A percentile compares a stretch with the other conserved stretches of the same genome.
Evolutionary conservation across 2,797 vertebrate species (phyloP).

Genomic region (Enteromius fasciolatus): DNA sequence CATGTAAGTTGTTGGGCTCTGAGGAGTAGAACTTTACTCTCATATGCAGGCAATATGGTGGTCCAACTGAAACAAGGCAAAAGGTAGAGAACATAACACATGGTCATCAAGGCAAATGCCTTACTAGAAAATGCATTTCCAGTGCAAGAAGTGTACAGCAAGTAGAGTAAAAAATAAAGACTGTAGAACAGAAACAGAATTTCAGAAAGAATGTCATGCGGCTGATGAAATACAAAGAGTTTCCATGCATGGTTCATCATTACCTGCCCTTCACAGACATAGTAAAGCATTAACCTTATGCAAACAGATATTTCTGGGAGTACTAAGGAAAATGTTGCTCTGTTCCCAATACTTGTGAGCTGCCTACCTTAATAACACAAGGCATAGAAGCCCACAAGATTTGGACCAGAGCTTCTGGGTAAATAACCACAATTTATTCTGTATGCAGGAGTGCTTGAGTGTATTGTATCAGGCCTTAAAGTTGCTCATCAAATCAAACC

Average conservation of each 20-base stretch:
- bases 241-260: background rate
- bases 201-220: background rate
- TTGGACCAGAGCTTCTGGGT: background rate
- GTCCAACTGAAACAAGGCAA: conserved; percentile 82
- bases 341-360: background rate
- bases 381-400: background rate
- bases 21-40: conserved; percentile 99
- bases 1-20: conserved; percentile 96
- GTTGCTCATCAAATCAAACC: background rate
- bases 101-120: background rate
- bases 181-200: background rate
- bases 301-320: background rate
- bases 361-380: background rate
- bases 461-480: background rate
- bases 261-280: conserved; percentile 4
- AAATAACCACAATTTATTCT: background rate
- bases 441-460: background rate
- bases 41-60: conserved; percentile 96
- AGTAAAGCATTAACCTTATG: conserved; percentile 16
- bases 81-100: background rate
- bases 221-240: background rate
- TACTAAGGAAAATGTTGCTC: background rate
- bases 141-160: background rate
- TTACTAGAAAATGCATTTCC: background rate
- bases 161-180: background rate